A percentile compares a stretch with the other conserved stretches of the same genome.
These are phyloP conservation scores for Dinoponera quadriceps DNA, from an alignment of 1,140 invertebrate species.

Conservation along the genomic window DNA sequence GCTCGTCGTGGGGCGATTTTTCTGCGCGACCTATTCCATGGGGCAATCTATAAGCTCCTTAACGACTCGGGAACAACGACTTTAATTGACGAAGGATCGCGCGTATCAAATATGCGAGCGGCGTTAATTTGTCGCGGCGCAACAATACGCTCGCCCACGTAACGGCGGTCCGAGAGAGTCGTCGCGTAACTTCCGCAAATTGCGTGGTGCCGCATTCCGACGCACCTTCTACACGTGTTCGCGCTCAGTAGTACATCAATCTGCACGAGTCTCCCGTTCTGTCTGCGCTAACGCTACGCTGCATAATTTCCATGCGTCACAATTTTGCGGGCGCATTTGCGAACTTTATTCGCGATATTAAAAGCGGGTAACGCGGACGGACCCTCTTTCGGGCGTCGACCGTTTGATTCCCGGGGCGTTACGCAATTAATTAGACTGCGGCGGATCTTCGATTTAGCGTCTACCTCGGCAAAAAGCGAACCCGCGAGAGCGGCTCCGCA, in stretches of 20 bases:
- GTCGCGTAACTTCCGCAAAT: background rate
- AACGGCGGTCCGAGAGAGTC: constrained; percentile 1
- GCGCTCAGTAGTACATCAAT: background rate
- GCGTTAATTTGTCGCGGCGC: constrained; percentile 40
- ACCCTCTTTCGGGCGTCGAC: constrained; percentile 62
- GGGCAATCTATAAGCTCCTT: constrained; percentile 40
- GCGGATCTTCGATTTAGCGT: constrained; percentile 67
- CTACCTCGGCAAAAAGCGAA: constrained; percentile 38
- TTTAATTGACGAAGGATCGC: constrained; percentile 42
- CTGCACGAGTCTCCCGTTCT: too few species aligned
- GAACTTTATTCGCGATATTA: constrained; percentile 19
- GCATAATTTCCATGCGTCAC: background rate
- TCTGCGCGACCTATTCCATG: constrained; percentile 6
- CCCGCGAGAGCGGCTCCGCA: constrained; percentile 28
- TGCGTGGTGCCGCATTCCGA: background rate
- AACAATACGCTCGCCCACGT: constrained; percentile 29
- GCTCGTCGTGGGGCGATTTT: constrained; percentile 30
- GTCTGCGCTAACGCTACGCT: background rate
- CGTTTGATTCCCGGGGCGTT: constrained; percentile 64
- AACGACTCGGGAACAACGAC: constrained; percentile 28
- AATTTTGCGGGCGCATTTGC: constrained; percentile 2
- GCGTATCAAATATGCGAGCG: constrained; percentile 21
- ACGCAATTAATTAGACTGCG: constrained; percentile 72
- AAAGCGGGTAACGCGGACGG: constrained; percentile 34
- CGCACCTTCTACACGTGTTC: background rate